Evolutionary conservation across 2,113 vertebrate genomes (phyloP), one percentile per base, ranked within the genome.

Genomic region (Nibea coibor): DNA sequence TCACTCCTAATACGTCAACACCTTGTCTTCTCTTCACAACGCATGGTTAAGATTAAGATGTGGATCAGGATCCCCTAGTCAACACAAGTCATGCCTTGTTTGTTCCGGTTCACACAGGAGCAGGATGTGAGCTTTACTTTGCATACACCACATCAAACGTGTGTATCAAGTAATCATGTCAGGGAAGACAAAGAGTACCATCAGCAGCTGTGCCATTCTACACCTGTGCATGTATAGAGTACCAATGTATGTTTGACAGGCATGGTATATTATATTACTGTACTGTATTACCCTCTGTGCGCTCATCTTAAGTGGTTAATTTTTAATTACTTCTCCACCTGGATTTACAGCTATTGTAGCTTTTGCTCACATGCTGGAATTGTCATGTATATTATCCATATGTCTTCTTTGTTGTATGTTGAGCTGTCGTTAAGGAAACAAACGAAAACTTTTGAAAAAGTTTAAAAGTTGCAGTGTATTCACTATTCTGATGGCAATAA

Each of bases 1-100:
- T 47, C 11, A 0, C 72, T 62, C 86, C 86, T 84, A 10, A 57
- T 72, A 59, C 80, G 82, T 87, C 85, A 90, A 90, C 78, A 69
- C 39, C 15, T 26, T 43, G 75, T 65, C 67, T 50, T 83, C 17
- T 72, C 53, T 31, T 78, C 43, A 65, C 26, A 75, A 5, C 39
- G 43, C 16, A 22, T 1, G 0, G 57, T 28, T n/a, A 54, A 56
- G 84, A 83, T 77, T 79, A 78, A 81, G 62, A 35, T 57, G 48
- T 17, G 31, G 54, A 14, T 59, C 28, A 24, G 42, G 77, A 77
- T 75, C 66, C 71, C 3, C 53, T n/a, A 50, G 22, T 45, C 12
- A 86, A 53, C 65, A 63, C 72, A 45, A 59, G 43, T 63, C 77
- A 77, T 0, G 66, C 48, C 16, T 19, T 0, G 4, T 19, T 78